phyloP scores from a whole-genome alignment of 2,888 invertebrate species.

The Noctuana brunneofusca region DNA sequence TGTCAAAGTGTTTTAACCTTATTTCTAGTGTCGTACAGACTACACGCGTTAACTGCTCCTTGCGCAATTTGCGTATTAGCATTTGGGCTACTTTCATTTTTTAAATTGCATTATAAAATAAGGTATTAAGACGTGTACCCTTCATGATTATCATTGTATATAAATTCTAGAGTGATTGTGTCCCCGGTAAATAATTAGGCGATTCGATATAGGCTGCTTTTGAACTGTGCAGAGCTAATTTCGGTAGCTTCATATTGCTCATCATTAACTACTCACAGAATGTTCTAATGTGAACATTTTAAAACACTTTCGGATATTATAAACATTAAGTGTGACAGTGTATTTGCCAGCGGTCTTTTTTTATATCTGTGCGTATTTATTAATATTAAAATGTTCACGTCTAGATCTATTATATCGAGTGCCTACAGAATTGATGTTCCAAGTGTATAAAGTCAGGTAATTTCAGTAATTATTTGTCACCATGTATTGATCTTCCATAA shows the following conservation, averaged over 20 bases:
- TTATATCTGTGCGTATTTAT: conserved; percentile 70
- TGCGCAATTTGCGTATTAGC: conserved; percentile 23
- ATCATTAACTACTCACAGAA: conserved; percentile 57
- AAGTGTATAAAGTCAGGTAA: conserved; percentile 81
- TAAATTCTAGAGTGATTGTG: conserved; percentile 74
- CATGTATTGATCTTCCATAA: conserved; percentile 84
- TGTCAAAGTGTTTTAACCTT: conserved; percentile 38
- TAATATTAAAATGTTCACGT: conserved; percentile 79
- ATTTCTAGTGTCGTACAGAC: conserved; percentile 36
- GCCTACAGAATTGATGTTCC: conserved; percentile 81
- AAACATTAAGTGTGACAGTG: conserved; percentile 68
- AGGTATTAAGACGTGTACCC: conserved; percentile 64
- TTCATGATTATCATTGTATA: conserved; percentile 68
- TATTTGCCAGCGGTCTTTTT: conserved; percentile 73
- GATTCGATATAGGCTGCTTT: conserved; percentile 68
- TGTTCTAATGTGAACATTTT: conserved; percentile 79
- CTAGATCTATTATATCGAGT: conserved; percentile 81
- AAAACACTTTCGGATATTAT: conserved; percentile 73
- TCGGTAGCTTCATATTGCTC: conserved; percentile 73
- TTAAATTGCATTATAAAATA: conserved; percentile 50
- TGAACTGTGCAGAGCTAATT: conserved; percentile 63
- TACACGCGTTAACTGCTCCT: conserved; percentile 38
- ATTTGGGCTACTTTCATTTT: conserved; percentile 40
- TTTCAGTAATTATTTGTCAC: conserved; percentile 81
- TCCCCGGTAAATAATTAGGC: conserved; percentile 64